Evolutionary conservation across 2,888 invertebrate genomes (phyloP), one percentile per base, ranked within the genome.

Genomic region (Agrotis puta): DNA sequence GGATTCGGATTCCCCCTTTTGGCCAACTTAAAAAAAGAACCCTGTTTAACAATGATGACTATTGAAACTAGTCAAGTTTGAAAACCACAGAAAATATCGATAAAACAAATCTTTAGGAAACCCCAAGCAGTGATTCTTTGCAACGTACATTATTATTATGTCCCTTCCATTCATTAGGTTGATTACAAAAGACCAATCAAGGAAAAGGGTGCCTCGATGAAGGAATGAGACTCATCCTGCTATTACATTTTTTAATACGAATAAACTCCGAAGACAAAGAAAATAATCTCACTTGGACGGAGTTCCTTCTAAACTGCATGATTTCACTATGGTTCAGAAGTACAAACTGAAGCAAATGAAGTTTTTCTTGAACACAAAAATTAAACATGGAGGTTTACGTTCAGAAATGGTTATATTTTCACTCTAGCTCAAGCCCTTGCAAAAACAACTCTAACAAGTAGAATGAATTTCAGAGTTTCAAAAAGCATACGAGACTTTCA

Each of bases 101-200:
- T 16, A 4, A 33, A 33, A 20, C 14, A 33, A 20, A 56, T 14
- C 11, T 13, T 56, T 33, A n/a, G 33, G 13, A 56, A 56, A 56
- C 7, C 50, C 53, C 22, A 39, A 61, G 5, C 24, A 59, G 68
- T 43, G 82, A 64, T 39, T 53, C 66, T 64, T 71, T 54, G 50
- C 56, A 56, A 57, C 74, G 73, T 79, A 69, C 64, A 80, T 82
- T 67, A 77, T 77, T 77, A 62, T 79, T 82, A 62, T 59, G 62
- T 78, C 62, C 78, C 56, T 81, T 70, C 64, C 81, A 81, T 82
- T 77, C 64, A 74, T 73, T 70, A 74, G 51, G 57, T 73, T 70
- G 69, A 71, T 66, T 69, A 56, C 67, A 47, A 53, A 64, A 48
- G 16, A 54, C 47, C 43, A 73, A 73, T 78, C 66, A 74, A 56